phyloP scores from a whole-genome alignment of 2,113 vertebrate genomes.

The Recurvirostra avosetta region DNA sequence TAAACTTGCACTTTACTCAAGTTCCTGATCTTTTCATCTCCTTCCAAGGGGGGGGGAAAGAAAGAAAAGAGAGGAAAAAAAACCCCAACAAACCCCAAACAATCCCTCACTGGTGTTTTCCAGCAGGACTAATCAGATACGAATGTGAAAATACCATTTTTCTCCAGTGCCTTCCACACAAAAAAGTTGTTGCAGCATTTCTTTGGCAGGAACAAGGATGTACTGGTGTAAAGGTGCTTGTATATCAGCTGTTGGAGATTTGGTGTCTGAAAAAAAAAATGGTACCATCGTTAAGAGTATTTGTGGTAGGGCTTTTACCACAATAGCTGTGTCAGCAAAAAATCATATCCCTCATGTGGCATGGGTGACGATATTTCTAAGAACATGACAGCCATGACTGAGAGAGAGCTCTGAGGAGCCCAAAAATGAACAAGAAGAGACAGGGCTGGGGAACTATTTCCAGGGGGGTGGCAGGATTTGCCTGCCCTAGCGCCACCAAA shows the following conservation, averaged over 20 bases:
- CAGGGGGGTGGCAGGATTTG: accelerated
- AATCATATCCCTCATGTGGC: not conserved
- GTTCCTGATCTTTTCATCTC: slow-evolving; percentile 25
- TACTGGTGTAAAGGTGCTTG: not conserved
- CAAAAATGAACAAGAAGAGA: not conserved
- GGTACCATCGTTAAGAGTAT: accelerated
- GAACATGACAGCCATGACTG: not conserved
- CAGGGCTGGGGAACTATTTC: not conserved
- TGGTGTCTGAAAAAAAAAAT: not conserved
- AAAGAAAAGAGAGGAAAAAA: not conserved
- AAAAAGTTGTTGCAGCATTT: not conserved
- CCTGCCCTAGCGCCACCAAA: not conserved
- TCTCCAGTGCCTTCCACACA: not conserved
- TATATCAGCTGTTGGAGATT: not conserved
- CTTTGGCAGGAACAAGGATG: not conserved
- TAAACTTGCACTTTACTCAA: not conserved
- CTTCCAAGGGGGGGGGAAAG: not conserved
- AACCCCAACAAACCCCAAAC: not conserved
- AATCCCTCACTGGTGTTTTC: not conserved
- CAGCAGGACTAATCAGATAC: not conserved
- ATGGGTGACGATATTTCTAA: not conserved
- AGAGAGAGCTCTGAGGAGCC: not conserved
- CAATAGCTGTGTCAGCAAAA: not conserved
- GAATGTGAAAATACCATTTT: not conserved
- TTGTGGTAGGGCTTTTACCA: not conserved